phyloP scores from a whole-genome alignment of 2,888 invertebrate species.

The Tetrapedia diversipes region DNA sequence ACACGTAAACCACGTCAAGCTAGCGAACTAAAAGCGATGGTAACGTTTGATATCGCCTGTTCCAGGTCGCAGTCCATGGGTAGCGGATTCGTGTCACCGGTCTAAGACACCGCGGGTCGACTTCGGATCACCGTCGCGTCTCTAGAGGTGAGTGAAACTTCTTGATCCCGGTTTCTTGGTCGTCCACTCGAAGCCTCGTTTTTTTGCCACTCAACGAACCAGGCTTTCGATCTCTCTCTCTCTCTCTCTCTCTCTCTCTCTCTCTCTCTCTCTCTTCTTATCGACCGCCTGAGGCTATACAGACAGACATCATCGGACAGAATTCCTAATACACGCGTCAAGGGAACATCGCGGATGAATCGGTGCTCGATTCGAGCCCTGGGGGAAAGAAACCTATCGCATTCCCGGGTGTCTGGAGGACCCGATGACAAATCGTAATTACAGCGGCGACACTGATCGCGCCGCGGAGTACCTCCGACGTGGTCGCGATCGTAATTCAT shows the following conservation, averaged over 20 bases:
- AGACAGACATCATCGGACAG: not conserved
- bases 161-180: not conserved
- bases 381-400: not conserved
- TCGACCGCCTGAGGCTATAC: not conserved
- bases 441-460: constrained; percentile 30
- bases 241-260: not conserved
- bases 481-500: constrained; percentile 41
- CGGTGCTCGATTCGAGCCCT: not conserved
- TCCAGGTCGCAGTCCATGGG: constrained; percentile 89
- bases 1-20: too few relatives aligned
- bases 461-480: constrained; percentile 8
- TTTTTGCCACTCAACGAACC: constrained; percentile 2
- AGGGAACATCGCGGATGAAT: constrained; percentile 1
- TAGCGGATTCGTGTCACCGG: constrained; percentile 90
- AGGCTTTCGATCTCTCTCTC: not conserved
- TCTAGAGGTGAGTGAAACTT: constrained; percentile 57
- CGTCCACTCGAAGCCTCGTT: constrained; percentile 5
- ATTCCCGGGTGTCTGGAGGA: not conserved
- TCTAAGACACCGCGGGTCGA: constrained; percentile 83
- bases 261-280: too few relatives aligned
- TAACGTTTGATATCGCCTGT: constrained; percentile 73
- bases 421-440: constrained; percentile 43
- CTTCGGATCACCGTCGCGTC: constrained; percentile 47
- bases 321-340: constrained; percentile 9
- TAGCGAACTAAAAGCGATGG: too few relatives aligned